These are phyloP conservation scores for Anoplius nigerrimus DNA, from an alignment of 2,888 invertebrate species.

Conservation along the genomic window DNA sequence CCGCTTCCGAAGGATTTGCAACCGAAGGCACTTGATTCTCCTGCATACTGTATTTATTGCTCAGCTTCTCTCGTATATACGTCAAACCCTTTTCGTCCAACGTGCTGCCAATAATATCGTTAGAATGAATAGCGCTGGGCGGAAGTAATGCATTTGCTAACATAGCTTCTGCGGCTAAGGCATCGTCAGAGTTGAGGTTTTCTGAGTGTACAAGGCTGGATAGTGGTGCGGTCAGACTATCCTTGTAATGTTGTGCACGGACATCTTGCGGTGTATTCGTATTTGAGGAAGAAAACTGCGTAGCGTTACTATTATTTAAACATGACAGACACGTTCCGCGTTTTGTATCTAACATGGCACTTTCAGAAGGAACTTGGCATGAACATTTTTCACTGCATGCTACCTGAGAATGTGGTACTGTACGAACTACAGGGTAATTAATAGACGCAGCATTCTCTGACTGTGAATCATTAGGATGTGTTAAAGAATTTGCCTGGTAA, in stretches of 20 bases:
- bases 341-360: neutral
- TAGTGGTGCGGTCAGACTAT: slow-evolving; percentile 20
- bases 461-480: neutral
- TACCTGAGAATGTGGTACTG: neutral
- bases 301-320: neutral
- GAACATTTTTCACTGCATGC: neutral
- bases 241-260: slow-evolving; percentile 12
- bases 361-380: neutral
- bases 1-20: neutral
- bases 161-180: slow-evolving; percentile 59
- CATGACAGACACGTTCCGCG: neutral
- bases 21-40: slow-evolving; percentile 27
- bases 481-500: neutral
- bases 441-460: neutral
- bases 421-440: neutral
- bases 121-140: slow-evolving; percentile 59
- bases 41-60: slow-evolving; percentile 58
- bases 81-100: slow-evolving; percentile 61
- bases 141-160: slow-evolving; percentile 64
- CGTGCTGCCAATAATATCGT: slow-evolving; percentile 68
- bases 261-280: neutral
- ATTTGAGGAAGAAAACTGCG: neutral
- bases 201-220: slow-evolving; percentile 11
- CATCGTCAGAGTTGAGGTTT: slow-evolving; percentile 29
- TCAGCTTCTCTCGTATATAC: slow-evolving; percentile 66